Conservation (phyloP, 2,113 vertebrate genomes). For the Camelus dromedarius region DNA sequence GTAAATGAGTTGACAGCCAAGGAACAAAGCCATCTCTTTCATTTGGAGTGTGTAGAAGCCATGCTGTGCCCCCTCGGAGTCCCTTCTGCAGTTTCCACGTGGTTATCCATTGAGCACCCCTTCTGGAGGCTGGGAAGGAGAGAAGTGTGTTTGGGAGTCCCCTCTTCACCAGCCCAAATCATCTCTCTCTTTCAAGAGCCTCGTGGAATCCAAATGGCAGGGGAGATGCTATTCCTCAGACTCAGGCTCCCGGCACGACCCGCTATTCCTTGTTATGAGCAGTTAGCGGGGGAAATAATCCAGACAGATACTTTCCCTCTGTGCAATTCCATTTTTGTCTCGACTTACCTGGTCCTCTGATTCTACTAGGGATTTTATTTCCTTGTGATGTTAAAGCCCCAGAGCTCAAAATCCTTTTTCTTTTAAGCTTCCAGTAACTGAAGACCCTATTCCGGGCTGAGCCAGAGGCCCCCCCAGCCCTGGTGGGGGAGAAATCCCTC, state of each 20-base stretch:
- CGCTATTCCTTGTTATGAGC: background rate
- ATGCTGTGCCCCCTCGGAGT: accelerated
- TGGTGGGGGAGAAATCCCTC: background rate
- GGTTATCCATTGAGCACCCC: no score
- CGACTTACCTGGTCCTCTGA: conserved; percentile 81
- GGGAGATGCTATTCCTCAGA: accelerated
- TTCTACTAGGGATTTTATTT: conserved; percentile 82
- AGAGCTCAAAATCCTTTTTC: conserved; percentile 63
- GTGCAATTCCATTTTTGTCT: conserved; percentile 72
- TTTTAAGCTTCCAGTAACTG: conserved; percentile 53
- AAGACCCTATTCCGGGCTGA: conserved; percentile 25
- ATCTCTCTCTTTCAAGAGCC: background rate
- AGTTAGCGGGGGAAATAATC: background rate
- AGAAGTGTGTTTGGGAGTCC: background rate
- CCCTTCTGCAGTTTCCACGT: background rate
- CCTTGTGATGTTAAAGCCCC: conserved; percentile 63
- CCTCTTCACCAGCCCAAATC: background rate
- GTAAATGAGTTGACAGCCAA: accelerated
- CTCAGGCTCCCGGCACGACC: background rate
- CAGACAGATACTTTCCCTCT: conserved; percentile 70
- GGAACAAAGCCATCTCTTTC: accelerated
- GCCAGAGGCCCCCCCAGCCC: conserved; percentile 36
- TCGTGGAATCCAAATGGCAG: accelerated
- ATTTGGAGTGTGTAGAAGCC: accelerated
- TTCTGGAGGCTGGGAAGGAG: background rate